A percentile compares a stretch with the other conserved stretches of the same genome.
These are phyloP conservation scores for Glaucomys volans DNA, from an alignment of 2,113 vertebrate genomes.

Conservation along the genomic window DNA sequence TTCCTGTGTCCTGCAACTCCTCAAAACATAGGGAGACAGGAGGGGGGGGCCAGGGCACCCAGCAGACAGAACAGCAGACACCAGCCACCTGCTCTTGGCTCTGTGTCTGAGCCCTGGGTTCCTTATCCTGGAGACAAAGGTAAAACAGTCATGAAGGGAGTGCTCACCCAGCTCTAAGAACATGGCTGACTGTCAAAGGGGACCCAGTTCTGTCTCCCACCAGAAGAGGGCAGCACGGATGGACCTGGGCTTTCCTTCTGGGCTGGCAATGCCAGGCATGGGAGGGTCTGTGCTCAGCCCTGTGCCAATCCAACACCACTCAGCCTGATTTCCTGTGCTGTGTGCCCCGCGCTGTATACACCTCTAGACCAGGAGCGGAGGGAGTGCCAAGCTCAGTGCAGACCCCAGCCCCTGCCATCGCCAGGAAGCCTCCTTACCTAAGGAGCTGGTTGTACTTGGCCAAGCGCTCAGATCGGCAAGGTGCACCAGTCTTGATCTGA, in stretches of 20 bases:
- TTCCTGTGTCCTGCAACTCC: no score
- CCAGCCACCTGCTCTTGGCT: background rate
- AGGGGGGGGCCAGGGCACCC: no score
- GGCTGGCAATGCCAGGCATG: fast-evolving
- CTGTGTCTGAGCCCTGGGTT: background rate
- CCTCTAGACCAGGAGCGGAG: no score
- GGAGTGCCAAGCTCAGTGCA: no score
- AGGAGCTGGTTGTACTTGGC: conserved; percentile 99
- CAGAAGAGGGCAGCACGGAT: conserved; percentile 11
- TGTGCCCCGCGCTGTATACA: fast-evolving
- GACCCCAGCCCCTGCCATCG: no score
- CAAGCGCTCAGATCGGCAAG: conserved; percentile 97
- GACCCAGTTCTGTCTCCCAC: background rate
- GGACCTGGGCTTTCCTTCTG: fast-evolving
- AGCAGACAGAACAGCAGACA: no score
- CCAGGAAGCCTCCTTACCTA: conserved; percentile 87
- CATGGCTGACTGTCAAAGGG: fast-evolving
- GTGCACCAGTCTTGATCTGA: conserved; percentile 98
- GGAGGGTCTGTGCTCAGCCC: fast-evolving
- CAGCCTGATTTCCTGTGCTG: no score
- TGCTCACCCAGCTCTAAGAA: no score
- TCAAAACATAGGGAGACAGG: no score
- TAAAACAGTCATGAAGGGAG: no score
- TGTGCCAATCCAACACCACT: background rate
- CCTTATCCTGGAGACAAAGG: background rate